Conservation (phyloP, 2,888 invertebrate species). For the Tenthredo notha region DNA sequence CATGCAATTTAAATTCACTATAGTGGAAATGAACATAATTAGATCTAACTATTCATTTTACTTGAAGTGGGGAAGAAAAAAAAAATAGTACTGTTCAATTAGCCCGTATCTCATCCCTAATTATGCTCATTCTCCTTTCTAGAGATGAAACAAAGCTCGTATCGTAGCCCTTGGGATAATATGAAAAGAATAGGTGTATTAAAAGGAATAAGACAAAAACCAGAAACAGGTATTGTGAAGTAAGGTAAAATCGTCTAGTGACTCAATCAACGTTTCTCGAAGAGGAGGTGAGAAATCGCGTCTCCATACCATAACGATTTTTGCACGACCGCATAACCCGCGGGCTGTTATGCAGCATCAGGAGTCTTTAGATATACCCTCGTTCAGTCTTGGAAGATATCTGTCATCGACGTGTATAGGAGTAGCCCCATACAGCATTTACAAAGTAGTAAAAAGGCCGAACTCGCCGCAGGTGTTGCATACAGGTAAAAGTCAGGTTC, state of each 20-base stretch:
- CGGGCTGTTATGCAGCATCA: neutral
- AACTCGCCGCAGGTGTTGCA: constrained; percentile 73
- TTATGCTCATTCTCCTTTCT: neutral
- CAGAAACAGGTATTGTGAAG: neutral
- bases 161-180: neutral
- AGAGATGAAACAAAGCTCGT: neutral
- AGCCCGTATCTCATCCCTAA: neutral
- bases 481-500: constrained; percentile 59
- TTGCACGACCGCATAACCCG: neutral
- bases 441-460: constrained; percentile 66
- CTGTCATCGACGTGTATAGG: constrained; percentile 29
- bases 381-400: constrained; percentile 42
- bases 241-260: constrained; percentile 69
- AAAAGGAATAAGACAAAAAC: neutral
- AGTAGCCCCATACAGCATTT: constrained; percentile 64
- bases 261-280: constrained; percentile 67
- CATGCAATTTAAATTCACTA: neutral
- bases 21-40: neutral
- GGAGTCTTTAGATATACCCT: constrained; percentile 29
- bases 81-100: no score
- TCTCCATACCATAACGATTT: neutral
- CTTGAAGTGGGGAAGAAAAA: neutral
- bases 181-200: neutral
- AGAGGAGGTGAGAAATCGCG: constrained; percentile 49
- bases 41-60: neutral